These are phyloP conservation scores for Crossaster papposus DNA, from an alignment of 53 echinoderm and acorn worm genomes.

Conservation along the genomic window DNA sequence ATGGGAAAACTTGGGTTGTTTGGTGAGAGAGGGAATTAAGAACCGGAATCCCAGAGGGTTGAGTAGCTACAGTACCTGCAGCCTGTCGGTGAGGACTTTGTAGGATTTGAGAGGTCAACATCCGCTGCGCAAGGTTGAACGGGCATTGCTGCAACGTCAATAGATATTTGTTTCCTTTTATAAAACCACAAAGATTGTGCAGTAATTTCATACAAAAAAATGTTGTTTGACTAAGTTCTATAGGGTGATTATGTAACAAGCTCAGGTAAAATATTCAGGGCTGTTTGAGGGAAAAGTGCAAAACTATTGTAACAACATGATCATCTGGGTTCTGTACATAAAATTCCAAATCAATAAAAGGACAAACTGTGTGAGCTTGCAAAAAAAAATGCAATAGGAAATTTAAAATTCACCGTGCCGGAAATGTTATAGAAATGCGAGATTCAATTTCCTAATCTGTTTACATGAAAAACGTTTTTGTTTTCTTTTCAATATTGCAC, in stretches of 20 bases:
- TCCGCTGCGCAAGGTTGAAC: slow-evolving; percentile 11
- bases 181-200: neutral
- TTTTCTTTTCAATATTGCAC: neutral
- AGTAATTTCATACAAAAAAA: neutral
- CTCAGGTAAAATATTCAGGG: neutral
- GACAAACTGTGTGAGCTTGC: too few relatives aligned
- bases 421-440: too few relatives aligned
- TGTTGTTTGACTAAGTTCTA: neutral
- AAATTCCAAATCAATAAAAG: too few relatives aligned
- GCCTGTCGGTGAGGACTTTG: slow-evolving; percentile 30
- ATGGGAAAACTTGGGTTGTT: neutral
- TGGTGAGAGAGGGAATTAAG: slow-evolving; percentile 11
- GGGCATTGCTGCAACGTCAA: slow-evolving; percentile 12
- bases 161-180: neutral
- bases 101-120: slow-evolving; percentile 55
- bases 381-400: too few relatives aligned
- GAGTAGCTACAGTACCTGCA: too few relatives aligned
- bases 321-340: too few relatives aligned
- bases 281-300: too few relatives aligned
- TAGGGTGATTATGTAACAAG: neutral
- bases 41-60: slow-evolving; percentile 56
- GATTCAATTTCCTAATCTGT: too few relatives aligned
- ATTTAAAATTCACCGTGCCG: too few relatives aligned
- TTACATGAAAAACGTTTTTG: neutral
- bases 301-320: too few relatives aligned